These are phyloP conservation scores for Miniopterus natalensis DNA, from an alignment of 2,113 vertebrate species.

Conservation along the genomic window DNA sequence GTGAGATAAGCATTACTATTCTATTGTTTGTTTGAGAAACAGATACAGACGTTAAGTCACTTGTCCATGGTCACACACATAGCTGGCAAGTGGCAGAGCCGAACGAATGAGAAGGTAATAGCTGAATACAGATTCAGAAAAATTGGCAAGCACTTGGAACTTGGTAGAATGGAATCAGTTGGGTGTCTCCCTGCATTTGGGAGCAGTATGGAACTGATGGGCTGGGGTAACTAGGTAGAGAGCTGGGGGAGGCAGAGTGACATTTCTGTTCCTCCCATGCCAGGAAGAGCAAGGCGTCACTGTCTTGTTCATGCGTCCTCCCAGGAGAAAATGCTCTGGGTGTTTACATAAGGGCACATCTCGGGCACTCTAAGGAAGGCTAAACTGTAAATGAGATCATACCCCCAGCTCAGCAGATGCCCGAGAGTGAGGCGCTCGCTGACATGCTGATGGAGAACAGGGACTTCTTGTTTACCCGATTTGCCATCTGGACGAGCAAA, in stretches of 20 bases:
- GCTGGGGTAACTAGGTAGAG: neutral
- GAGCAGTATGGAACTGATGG: neutral
- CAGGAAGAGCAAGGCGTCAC: neutral
- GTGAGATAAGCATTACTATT: neutral
- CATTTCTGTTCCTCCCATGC: neutral
- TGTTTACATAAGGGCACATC: constrained; percentile 77
- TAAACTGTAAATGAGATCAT: constrained; percentile 54
- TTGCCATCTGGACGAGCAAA: constrained; percentile 73
- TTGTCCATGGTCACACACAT: neutral
- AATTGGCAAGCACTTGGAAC: neutral
- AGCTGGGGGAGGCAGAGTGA: neutral
- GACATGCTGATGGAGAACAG: constrained; percentile 84
- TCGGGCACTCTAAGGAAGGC: constrained; percentile 9
- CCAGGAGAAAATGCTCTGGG: neutral
- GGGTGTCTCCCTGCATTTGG: neutral
- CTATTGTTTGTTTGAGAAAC: neutral
- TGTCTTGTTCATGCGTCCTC: neutral
- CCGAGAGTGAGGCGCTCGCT: constrained; percentile 49
- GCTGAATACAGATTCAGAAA: neutral
- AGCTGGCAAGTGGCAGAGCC: neutral
- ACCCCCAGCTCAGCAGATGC: constrained; percentile 67
- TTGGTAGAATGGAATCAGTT: neutral
- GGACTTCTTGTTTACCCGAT: constrained; percentile 81
- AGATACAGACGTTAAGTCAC: neutral
- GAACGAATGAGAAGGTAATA: no score